phyloP scores from a whole-genome alignment of 2,797 vertebrate genomes.

The Nannoperca obscura region DNA sequence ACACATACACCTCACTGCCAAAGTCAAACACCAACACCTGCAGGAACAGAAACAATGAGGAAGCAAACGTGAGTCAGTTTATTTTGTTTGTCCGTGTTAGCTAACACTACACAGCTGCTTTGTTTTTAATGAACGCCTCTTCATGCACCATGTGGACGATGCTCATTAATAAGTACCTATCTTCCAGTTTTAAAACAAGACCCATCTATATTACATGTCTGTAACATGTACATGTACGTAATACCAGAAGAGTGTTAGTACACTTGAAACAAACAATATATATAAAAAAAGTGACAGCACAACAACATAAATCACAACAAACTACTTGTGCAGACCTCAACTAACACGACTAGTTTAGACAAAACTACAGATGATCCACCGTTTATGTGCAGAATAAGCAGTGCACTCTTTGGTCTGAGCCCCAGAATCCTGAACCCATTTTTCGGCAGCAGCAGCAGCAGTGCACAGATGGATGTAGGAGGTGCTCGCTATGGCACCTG shows the following conservation, averaged over 20 bases:
- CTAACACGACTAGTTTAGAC: background rate
- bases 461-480: slow-evolving; percentile 55
- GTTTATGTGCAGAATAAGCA: background rate
- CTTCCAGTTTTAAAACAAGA: background rate
- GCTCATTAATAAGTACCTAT: background rate
- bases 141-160: background rate
- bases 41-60: background rate
- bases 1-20: slow-evolving; percentile 98
- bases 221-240: background rate
- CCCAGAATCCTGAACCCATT: slow-evolving; percentile 3
- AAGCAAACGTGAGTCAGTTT: background rate
- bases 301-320: background rate
- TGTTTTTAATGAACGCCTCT: background rate
- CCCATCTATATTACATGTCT: too few relatives aligned
- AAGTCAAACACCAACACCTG: slow-evolving; percentile 99
- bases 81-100: background rate
- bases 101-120: background rate
- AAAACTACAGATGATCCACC: background rate
- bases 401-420: background rate
- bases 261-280: background rate
- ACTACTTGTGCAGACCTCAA: background rate
- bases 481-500: slow-evolving; percentile 42
- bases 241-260: background rate
- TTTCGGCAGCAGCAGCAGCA: slow-evolving; percentile 27
- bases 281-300: background rate